Evolutionary conservation across 2,113 vertebrate species (phyloP), one percentile per base, ranked within the genome.

Genomic region (Amia ocellicauda): DNA sequence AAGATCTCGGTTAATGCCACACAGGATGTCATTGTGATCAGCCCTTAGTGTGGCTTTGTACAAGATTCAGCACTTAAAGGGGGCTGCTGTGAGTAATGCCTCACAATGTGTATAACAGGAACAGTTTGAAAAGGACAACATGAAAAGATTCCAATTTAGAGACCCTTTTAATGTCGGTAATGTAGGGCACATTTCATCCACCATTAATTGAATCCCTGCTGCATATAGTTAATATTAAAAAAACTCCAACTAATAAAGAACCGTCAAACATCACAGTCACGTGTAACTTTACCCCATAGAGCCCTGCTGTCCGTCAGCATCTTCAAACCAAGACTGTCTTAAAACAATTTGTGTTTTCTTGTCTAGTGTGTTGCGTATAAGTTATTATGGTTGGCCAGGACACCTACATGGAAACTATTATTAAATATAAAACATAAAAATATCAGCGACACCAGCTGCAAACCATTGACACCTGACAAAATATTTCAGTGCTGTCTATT

Each of bases 11-110:
- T 36, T 36, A 7, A 36, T 11, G 31, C 11, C 20, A 43, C 23
- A 16, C 19, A 42, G 36, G 57, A 42, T 26, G 36, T 23, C 22
- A 17, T 16, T 8, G 13, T 42, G 40, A 59, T 7, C 20, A 14
- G 36, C 20, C 31, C 9, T 58, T 29, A 36, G 17, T 42, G 56
- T 19, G 4, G 13, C 31, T 11, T 13, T 22, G 22, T 17, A 42
- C 28, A 58, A 22, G 36, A 20, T 28, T 58, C 22, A 22, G 20
- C 29, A 58, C 56, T 58, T 23, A 58, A 52, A 55, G 53, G 28
- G 10, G 9, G 24, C 24, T 16, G 14, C 4, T 7, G 26, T 16
- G 53, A 27, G 53, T 16, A 26, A 26, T 26, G 10, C 4, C 53
- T 55, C 26, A 16, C 28, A 28, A 55, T 2, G 5, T 24, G 23